Percentiles rank a stretch among this genome's conserved stretches.
Conservation (phyloP, 2,888 invertebrate genomes). For the Cordilura impudica region DNA sequence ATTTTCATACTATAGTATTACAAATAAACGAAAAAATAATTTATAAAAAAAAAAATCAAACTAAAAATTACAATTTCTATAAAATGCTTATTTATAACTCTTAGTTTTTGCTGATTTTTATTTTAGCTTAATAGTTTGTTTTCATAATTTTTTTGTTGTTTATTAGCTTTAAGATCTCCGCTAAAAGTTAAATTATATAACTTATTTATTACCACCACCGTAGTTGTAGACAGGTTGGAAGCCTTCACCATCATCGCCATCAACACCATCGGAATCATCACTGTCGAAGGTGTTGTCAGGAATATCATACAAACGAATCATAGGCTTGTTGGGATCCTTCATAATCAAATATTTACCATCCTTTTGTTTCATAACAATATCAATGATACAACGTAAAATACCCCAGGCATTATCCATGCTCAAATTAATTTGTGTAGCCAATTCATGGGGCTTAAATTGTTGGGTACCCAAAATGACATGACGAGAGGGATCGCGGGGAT, state of each 20-base stretch:
- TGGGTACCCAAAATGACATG: constrained; percentile 98
- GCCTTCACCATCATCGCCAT: constrained; percentile 77
- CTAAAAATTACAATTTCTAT: constrained; percentile 30
- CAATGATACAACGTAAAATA: constrained; percentile 96
- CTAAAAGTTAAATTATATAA: not conserved
- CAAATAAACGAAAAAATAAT: constrained; percentile 22
- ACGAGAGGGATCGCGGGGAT: constrained; percentile 95
- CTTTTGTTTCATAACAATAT: constrained; percentile 97
- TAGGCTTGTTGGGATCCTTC: constrained; percentile 99
- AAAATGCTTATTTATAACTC: constrained; percentile 44
- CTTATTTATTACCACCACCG: constrained; percentile 58
- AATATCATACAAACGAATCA: constrained; percentile 97
- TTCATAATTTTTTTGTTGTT: constrained; percentile 13
- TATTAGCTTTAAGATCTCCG: not conserved
- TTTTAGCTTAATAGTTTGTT: constrained; percentile 14
- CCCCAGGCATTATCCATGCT: constrained; percentile 99
- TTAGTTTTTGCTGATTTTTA: constrained; percentile 17
- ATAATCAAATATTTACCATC: constrained; percentile 98
- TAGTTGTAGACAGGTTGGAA: constrained; percentile 76
- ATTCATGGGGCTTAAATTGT: constrained; percentile 98
- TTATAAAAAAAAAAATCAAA: constrained; percentile 31
- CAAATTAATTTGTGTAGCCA: constrained; percentile 98
- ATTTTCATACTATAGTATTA: constrained; percentile 16
- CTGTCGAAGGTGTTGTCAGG: constrained; percentile 99
- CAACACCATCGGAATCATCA: constrained; percentile 88